phyloP scores from a whole-genome alignment of 1,140 invertebrate genomes.

The Nomia melanderi region DNA sequence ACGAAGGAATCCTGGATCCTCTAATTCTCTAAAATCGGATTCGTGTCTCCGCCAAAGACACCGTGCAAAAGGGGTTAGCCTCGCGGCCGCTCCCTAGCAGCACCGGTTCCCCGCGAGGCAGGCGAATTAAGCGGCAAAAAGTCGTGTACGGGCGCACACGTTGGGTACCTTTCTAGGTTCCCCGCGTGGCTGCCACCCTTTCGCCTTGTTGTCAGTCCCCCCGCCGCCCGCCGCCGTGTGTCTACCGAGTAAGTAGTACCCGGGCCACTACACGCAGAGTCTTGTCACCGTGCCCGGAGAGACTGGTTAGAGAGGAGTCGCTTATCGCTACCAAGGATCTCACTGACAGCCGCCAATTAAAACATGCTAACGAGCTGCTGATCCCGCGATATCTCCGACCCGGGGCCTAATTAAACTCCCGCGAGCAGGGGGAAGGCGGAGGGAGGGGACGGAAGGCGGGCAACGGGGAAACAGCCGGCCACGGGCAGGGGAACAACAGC shows the following conservation, averaged over 20 bases:
- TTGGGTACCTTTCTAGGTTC: slow-evolving; percentile 46
- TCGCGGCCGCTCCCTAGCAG: slow-evolving; percentile 4
- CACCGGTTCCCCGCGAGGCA: neutral
- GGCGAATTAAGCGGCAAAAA: slow-evolving; percentile 52
- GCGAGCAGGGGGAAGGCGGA: too few species aligned
- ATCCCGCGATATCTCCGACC: slow-evolving; percentile 75
- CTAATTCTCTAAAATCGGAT: too few species aligned
- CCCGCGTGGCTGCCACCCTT: slow-evolving; percentile 9
- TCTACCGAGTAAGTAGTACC: slow-evolving; percentile 61
- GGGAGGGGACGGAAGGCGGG: too few species aligned
- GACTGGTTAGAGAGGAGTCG: slow-evolving; percentile 64
- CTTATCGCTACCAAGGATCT: slow-evolving; percentile 73
- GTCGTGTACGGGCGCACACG: slow-evolving; percentile 14
- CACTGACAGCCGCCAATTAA: slow-evolving; percentile 80
- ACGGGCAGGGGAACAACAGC: slow-evolving; percentile 23
- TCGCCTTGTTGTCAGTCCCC: slow-evolving; percentile 9
- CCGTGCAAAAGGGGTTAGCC: neutral
- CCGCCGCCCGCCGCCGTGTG: slow-evolving; percentile 19
- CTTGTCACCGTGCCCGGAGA: slow-evolving; percentile 61
- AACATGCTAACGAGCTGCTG: slow-evolving; percentile 81
- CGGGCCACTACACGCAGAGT: slow-evolving; percentile 59
- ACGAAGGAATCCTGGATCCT: too few species aligned
- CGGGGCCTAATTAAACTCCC: slow-evolving; percentile 75
- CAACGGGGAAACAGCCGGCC: slow-evolving; percentile 4
- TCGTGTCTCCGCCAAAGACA: too few species aligned